Base-by-base conservation (phyloP, 2,888 invertebrate species). In the Capitulum mitella region DNA sequence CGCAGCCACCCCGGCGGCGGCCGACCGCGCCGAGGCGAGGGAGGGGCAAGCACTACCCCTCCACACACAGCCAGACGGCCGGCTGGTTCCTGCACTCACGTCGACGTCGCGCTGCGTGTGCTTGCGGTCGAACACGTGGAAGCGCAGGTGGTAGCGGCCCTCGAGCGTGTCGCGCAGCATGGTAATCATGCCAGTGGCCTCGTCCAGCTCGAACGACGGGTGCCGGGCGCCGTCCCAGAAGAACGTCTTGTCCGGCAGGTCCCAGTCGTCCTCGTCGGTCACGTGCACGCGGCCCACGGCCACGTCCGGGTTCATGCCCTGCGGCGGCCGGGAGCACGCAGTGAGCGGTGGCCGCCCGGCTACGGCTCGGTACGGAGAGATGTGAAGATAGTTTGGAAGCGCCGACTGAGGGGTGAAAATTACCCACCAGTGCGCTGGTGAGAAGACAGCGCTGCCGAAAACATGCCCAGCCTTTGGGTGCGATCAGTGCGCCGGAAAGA, bases 221-320 rank as follows among this genome's bases (percentile, higher is more conserved):
- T 95, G 94, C 78, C 82, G 54, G 19, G 77, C 46, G 29, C 78
- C 80, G 84, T 95, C 95, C 95, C 96, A 97, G 85, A 94, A 95
- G 88, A 97, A 99, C 84, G 94, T 95, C 86, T 99, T 99, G 86
- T 98, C 98, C 0, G 94, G 94, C 82, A 97, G 87, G 87, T 99
- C 99, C 98, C 98, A 99, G 86, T 99, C 99, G 86, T 99, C 99
- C 82, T 94, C 88, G 87, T 99, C 99, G 85, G 95, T 95, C 0
- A 98, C 98, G 86, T 97, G 98, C 14, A 98, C 98, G 81, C 95
- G 89, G 54, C 98, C 98, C 81, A 98, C 93, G 86, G 93, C 93
- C 0, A 95, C 94, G 83, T 93, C 94, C 43, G 93, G 94, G 79
- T 94, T 92, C 86, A 93, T 92, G 26, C 94, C 93, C 90, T 94